Base-by-base conservation (phyloP, 2,113 vertebrate genomes). In the Reinhardtius hippoglossoides region DNA sequence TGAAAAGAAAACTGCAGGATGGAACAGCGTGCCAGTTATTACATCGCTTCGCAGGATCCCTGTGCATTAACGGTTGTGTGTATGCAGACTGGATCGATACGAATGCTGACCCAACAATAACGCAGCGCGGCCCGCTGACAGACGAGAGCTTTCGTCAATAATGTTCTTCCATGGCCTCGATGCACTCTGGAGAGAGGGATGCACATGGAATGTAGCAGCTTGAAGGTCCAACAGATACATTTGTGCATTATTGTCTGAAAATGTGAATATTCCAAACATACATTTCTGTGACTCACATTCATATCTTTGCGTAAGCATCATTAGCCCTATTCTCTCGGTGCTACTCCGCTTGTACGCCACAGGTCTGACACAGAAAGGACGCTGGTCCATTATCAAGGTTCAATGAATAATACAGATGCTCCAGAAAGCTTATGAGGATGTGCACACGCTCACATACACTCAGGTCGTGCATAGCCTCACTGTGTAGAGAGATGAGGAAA, bases 351-450 rank as follows among this genome's bases (percentile, higher is more conserved):
- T 31, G 31, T 31, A 31, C 31, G 6, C 31, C 31, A 31, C 42
- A 62, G 50, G 37, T 63, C 60, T 75, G 56, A 69, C 31, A 82
- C 12, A 55, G 50, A 60, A 35, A 56, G 37, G 21, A 6, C 21
- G 74, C 80, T 16, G 26, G 42, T 85, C 71, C 74, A 83, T 88
- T 88, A 82, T 83, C 71, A 76, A 67, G 65, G 37, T 74, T 42
- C 60, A 69, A 88, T 91, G 74, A 91, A 91, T 91, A 89, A 90
- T 83, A 81, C 76, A 89, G 42, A 76, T 63, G 55, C 58, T 63
- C 40, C 72, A 78, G 82, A 85, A 76, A 83, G 74, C 77, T 82
- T 23, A 52, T 71, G 60, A 68, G 75, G 44, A 55, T 57, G 57
- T 1, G 5, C 18, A 26, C 48, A 63, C 21, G 31, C 52, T 48